Evolutionary conservation across 2,888 invertebrate species (phyloP), one percentile per base, ranked within the genome.

Genomic region (Acronicta aceris): DNA sequence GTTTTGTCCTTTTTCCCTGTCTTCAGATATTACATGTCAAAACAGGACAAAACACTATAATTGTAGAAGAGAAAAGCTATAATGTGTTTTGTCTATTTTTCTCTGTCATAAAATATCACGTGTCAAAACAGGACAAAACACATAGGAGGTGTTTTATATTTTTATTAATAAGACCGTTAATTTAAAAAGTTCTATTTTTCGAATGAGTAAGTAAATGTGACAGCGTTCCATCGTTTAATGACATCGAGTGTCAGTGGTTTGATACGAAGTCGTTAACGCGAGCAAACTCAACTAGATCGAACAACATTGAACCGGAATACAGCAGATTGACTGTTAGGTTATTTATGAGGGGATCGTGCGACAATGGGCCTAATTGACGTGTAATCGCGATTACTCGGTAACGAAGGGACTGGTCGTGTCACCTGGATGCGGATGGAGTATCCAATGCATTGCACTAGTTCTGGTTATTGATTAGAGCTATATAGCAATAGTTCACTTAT

Each of bases 301-400:
- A 74, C 65, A 57, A 65, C 75, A 70, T 62, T 70, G 60, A 78
- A 84, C 84, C 79, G 81, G 82, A 83, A 81, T 78, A 78, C 74
- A 79, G 80, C 72, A 78, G 82, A 81, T 81, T 81, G 82, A 83
- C 83, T 78, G 84, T 84, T 81, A 76, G 79, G 82, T 89, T 91
- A 89, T 91, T 90, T 89, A 89, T 84, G 87, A 87, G 82, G 69
- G 79, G 72, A 79, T 78, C 82, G 83, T 81, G 87, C 89, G 90
- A 92, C 92, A 92, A 91, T 91, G 87, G 85, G 70, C 86, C 86
- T 91, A 92, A 92, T 91, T 92, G 92, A 91, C 91, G 89, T 89
- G 84, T 88, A 89, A 90, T 91, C 91, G 88, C 85, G 90, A 89
- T 89, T 78, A 62, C 68, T 71, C 74, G 67, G 83, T 89, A 89